Evolutionary conservation across 1,140 invertebrate genomes (phyloP), one percentile per base, ranked within the genome.

Genomic region (Formica selysi): DNA sequence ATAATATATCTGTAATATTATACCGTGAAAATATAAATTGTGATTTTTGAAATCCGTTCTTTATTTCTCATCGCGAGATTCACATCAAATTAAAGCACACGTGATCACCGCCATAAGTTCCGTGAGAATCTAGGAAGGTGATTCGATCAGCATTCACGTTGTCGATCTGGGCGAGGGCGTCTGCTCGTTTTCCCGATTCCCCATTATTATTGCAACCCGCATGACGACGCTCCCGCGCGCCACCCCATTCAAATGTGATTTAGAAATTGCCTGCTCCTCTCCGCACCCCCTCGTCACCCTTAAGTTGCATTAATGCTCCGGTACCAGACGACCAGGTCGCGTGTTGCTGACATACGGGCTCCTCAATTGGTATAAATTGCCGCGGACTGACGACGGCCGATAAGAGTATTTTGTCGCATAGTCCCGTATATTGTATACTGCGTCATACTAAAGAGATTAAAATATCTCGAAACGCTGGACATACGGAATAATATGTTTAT

Each of bases 331-430:
- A 70, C 26, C 76, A 71, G 76, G 54, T 85, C 85, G 85, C 86
- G 85, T 84, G 78, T 84, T 90, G 81, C 86, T 87, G 86, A 91
- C 92, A 92, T 93, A 92, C 91, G 92, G 91, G 92, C 87, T 85
- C 74, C 54, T 76, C 87, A 93, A 93, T 92, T 93, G 91, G 86
- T 87, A 91, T 90, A 91, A 92, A 92, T 91, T 88, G 91, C 76
- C 38, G 76, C 88, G 87, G 51, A 73, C 48, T 71, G 85, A 91
- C 86, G 86, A 76, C 78, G 86, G 76, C 83, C 86, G 88, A 86
- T 90, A 89, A 90, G 64, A 87, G 87, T 80, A 85, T 88, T 67
- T 67, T 65, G 54, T n/a, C 74, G 68, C 48, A 7, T 68, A 80
- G 64, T n/a, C n/a, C n/a, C n/a, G n/a, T 80, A 51, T 51, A 54